These are phyloP conservation scores for Esperia sulphurella DNA, from an alignment of 2,888 invertebrate genomes.

Conservation along the genomic window DNA sequence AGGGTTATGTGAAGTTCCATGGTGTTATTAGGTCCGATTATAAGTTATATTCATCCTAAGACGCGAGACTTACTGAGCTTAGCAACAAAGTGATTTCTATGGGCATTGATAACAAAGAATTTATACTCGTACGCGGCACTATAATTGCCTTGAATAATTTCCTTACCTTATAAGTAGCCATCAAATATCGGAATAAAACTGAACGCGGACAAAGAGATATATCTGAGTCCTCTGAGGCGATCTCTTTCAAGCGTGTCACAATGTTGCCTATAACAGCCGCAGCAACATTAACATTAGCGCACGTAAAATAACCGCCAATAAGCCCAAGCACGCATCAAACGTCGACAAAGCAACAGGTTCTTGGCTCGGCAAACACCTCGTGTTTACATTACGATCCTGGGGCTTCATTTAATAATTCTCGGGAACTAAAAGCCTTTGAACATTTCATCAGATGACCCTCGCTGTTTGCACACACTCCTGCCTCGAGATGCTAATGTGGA, in stretches of 20 bases:
- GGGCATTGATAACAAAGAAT: not conserved
- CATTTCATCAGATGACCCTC: constrained; percentile 80
- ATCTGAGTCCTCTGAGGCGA: constrained; percentile 17
- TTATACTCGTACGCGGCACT: not conserved
- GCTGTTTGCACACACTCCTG: constrained; percentile 77
- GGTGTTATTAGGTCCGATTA: too few relatives aligned
- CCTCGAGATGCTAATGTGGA: constrained; percentile 78
- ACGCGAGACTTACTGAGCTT: not conserved
- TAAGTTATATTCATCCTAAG: too few relatives aligned
- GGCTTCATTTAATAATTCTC: constrained; percentile 79
- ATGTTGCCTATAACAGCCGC: constrained; percentile 65
- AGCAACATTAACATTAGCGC: constrained; percentile 65
- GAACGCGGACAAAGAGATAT: constrained; percentile 26
- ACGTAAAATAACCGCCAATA: constrained; percentile 77
- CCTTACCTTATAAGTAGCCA: constrained; percentile 12
- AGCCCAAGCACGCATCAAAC: constrained; percentile 69
- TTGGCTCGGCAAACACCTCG: constrained; percentile 65
- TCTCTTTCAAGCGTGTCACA: constrained; percentile 36
- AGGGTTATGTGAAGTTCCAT: too few relatives aligned
- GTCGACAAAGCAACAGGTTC: constrained; percentile 77
- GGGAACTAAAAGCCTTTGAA: constrained; percentile 80
- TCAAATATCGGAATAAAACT: constrained; percentile 28
- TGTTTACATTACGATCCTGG: constrained; percentile 79
- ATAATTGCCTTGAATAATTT: not conserved
- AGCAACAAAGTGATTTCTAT: not conserved